Evolutionary conservation across 2,888 invertebrate species (phyloP), one percentile per base, ranked within the genome.

Genomic region (Temnothorax rugatulus): DNA sequence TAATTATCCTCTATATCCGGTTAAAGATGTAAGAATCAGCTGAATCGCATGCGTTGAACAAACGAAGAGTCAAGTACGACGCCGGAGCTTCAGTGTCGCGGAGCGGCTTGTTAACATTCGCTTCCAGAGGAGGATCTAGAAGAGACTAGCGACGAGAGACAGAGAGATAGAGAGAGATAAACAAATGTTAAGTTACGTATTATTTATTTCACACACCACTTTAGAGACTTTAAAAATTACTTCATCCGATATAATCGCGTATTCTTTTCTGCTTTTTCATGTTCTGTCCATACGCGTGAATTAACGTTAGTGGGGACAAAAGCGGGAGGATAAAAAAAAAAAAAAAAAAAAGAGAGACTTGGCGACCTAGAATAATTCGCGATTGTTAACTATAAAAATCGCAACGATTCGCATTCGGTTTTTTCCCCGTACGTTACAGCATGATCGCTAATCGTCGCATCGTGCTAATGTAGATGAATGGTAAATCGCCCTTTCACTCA

Each of bases 141-240:
- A 89, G 83, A 88, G 83, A 89, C 88, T 73, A 84, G 71, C 71
- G 38, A 73, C 41, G 64, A 82, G 41, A 64, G 41, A 64, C n/a
- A 41, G 38, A 63, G 3, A 59, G 59, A 59, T 0, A 59, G 38
- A 63, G 15, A 77, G 68, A 88, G 38, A 86, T 79, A 85, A 87
- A 84, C 83, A 83, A 83, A 84, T 21, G 64, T 84, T 82, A 85
- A 83, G 84, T 84, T 89, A 89, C 81, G 29, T 69, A 86, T 87
- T 87, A 89, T 89, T 89, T 89, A 90, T 87, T 89, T 87, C 73
- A 68, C 47, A 68, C 66, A 82, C 34, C 57, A 54, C 52, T 66
- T n/a, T n/a, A n/a, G 84, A 74, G 52, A 86, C 83, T 88, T 85
- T 21, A 59, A 74, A 86, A 87, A 59, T 83, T 54, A 68, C n/a